Base-by-base conservation (phyloP, 1,140 invertebrate species). In the Drosophila tani region DNA sequence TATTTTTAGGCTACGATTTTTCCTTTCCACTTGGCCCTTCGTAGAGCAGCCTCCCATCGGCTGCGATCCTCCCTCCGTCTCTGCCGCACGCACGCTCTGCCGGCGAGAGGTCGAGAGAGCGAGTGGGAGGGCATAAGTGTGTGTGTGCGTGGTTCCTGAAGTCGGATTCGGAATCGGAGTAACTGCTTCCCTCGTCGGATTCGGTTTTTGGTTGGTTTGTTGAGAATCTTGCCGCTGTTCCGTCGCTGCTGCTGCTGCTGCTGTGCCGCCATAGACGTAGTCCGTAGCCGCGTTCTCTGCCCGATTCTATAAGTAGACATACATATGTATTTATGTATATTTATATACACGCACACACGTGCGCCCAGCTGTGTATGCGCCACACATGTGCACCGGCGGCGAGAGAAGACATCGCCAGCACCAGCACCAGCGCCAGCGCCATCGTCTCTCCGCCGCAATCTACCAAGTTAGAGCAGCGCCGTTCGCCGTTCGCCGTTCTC, bases 1-100 rank as follows among this genome's bases (percentile, higher is more conserved):
- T 87, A 87, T 87, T 71, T 88, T 75, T 81, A 87, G 77, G 77
- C 81, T 87, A 87, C 83, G 84, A 84, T 83, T 88, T 87, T 87
- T 87, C 68, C 77, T 87, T 87, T 55, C 77, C 85, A 88, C 74
- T 88, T 79, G 76, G 59, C 70, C 64, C 57, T 82, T 77, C 70
- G 75, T 82, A 82, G 80, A 35, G 58, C 35, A 32, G 35, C 62
- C 53, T 66, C 19, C 38, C 38, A 46, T 35, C 19, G 41, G 29
- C 17, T 11, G 17, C 62, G 32, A 57, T 60, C 24, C 53, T 51
- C 40, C 40, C 60, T 58, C 35, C 19, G 3, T 8, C 55, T 41
- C 55, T 55, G 24, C 15, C 15, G 3, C 47, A 21, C 19, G 5
- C 9, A 19, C 27, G 19, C 5, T 2, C 32, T 11, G 35, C 19